Percentiles rank a stretch among this genome's conserved stretches.
Evolutionary conservation across 2,888 invertebrate genomes (phyloP).

Genomic region (Chorisops tibialis): DNA sequence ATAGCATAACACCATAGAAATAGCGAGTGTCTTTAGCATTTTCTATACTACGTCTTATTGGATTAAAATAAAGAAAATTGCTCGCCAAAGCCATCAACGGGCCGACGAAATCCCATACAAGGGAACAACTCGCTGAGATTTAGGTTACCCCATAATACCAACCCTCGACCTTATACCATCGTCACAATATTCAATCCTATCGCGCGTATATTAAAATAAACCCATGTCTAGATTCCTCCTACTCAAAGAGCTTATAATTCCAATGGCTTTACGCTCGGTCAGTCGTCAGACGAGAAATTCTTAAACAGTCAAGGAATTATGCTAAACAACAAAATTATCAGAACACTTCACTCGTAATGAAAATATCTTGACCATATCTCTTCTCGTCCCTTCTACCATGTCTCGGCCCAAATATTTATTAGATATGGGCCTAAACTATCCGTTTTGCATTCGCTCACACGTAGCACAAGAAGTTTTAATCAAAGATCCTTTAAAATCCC

Average conservation of each 20-base stretch:
- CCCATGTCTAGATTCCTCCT: slow-evolving; percentile 18
- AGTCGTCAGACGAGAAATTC: neutral
- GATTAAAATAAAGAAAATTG: slow-evolving; percentile 38
- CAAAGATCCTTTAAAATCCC: slow-evolving; percentile 33
- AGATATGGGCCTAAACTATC: slow-evolving; percentile 1
- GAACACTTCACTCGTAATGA: slow-evolving; percentile 16
- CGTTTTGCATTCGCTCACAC: neutral
- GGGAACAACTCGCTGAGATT: slow-evolving; percentile 37
- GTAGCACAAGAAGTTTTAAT: slow-evolving; percentile 26
- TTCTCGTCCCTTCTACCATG: neutral
- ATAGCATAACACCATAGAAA: neutral
- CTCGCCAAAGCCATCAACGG: slow-evolving; percentile 17
- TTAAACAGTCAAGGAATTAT: slow-evolving; percentile 27
- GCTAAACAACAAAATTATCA: slow-evolving; percentile 32
- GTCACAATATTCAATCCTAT: slow-evolving; percentile 9
- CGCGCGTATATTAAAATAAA: slow-evolving; percentile 8
- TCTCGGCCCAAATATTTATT: neutral
- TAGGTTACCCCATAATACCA: slow-evolving; percentile 32
- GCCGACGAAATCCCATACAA: slow-evolving; percentile 36
- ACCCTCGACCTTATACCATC: slow-evolving; percentile 6
- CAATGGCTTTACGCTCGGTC: slow-evolving; percentile 27
- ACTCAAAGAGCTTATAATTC: slow-evolving; percentile 29
- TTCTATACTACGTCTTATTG: slow-evolving; percentile 36
- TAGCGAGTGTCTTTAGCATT: neutral
- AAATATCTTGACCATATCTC: slow-evolving; percentile 1